These are phyloP conservation scores for Saturnia japonica DNA, from an alignment of 2,888 invertebrate species.

Conservation along the genomic window DNA sequence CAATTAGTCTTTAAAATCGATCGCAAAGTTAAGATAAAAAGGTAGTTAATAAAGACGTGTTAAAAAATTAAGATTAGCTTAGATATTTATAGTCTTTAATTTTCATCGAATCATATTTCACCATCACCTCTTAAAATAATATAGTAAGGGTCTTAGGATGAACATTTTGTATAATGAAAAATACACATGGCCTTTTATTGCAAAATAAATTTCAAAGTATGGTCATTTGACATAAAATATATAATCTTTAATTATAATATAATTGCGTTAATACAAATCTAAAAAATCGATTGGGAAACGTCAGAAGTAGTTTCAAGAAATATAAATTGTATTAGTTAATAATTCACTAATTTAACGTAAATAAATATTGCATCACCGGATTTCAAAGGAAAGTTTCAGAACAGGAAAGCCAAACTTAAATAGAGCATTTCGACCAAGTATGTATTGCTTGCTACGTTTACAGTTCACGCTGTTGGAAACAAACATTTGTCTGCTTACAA, in stretches of 20 bases:
- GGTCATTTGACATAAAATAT: too few relatives aligned
- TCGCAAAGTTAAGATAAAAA: too few relatives aligned
- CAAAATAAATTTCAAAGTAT: too few relatives aligned
- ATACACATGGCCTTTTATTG: too few relatives aligned
- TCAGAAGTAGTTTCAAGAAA: neutral
- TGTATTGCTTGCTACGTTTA: conserved; percentile 29
- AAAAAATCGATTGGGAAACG: neutral
- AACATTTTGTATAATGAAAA: too few relatives aligned
- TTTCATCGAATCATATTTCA: too few relatives aligned
- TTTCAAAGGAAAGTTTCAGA: conserved; percentile 28
- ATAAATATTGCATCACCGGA: conserved; percentile 1
- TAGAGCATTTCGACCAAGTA: conserved; percentile 28
- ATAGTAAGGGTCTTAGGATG: too few relatives aligned
- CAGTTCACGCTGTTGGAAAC: conserved; percentile 26
- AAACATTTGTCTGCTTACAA: conserved; percentile 25
- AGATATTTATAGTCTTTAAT: too few relatives aligned
- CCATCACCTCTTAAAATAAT: too few relatives aligned
- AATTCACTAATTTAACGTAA: neutral
- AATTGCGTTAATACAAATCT: neutral
- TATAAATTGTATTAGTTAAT: neutral
- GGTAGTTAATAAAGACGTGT: too few relatives aligned
- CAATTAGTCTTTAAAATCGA: too few relatives aligned
- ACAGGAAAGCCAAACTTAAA: conserved; percentile 30
- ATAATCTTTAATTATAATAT: neutral
- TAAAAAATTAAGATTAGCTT: too few relatives aligned